Percentiles rank a stretch among this genome's conserved stretches.
phyloP scores from a whole-genome alignment of 2,113 vertebrate species.

The Coptodon bakossiorum region DNA sequence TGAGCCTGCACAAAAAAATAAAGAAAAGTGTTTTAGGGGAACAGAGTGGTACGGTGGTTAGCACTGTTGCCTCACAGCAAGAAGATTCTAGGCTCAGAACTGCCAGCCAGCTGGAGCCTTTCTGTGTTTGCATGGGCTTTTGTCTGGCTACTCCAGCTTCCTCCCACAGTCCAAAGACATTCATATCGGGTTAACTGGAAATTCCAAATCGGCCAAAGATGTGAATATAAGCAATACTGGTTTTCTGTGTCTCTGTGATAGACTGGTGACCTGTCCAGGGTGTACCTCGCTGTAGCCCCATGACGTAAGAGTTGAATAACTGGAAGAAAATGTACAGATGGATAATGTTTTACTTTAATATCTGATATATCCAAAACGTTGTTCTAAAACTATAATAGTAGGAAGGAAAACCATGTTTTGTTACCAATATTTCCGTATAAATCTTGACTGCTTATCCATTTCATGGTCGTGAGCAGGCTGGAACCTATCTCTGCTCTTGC shows the following conservation, averaged over 20 bases:
- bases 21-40: not conserved
- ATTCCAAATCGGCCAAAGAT: not conserved
- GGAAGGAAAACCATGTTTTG: not conserved
- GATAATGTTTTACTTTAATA: not conserved
- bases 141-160: not conserved
- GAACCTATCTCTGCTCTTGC: not conserved
- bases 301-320: not conserved
- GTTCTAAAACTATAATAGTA: not conserved
- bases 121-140: not conserved
- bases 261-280: not conserved
- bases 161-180: too few relatives aligned
- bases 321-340: not conserved
- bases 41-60: not conserved
- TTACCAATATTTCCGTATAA: not conserved
- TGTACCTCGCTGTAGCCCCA: not conserved
- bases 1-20: not conserved
- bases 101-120: fast-evolving
- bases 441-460: not conserved
- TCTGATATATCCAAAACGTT: not conserved
- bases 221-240: not conserved
- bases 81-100: not conserved
- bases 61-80: not conserved
- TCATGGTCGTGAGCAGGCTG: not conserved
- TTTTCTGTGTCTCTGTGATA: not conserved
- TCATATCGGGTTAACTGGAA: not conserved